phyloP scores from a whole-genome alignment of 2,888 invertebrate genomes.

The Argyresthia goedartella region DNA sequence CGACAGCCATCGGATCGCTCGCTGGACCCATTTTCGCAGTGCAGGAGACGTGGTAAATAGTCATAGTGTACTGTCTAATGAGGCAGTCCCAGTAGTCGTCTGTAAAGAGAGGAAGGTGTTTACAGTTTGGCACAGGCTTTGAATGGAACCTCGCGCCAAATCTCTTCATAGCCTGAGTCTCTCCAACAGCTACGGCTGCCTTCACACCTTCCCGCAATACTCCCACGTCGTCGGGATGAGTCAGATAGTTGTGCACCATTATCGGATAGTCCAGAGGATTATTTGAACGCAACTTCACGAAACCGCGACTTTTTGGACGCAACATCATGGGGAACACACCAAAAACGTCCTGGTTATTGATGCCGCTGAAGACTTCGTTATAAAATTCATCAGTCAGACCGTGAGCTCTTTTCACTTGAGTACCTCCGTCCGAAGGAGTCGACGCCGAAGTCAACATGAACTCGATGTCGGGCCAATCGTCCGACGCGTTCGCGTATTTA shows the following conservation, averaged over 20 bases:
- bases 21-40: slow-evolving; percentile 88
- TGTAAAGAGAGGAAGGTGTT: slow-evolving; percentile 80
- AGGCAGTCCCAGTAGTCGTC: slow-evolving; percentile 92
- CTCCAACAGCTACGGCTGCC: slow-evolving; percentile 83
- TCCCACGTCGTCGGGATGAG: slow-evolving; percentile 86
- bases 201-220: slow-evolving; percentile 90
- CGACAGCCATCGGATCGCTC: slow-evolving; percentile 83
- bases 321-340: slow-evolving; percentile 91
- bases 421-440: slow-evolving; percentile 87
- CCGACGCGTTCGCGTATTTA: slow-evolving; percentile 87
- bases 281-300: slow-evolving; percentile 77
- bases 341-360: slow-evolving; percentile 82
- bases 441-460: slow-evolving; percentile 90
- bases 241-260: slow-evolving; percentile 92
- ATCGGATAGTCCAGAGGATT: slow-evolving; percentile 86
- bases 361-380: slow-evolving; percentile 78
- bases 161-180: slow-evolving; percentile 82
- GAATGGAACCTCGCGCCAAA: slow-evolving; percentile 84
- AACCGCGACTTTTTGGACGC: slow-evolving; percentile 88
- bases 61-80: slow-evolving; percentile 87
- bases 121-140: slow-evolving; percentile 84
- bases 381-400: slow-evolving; percentile 87
- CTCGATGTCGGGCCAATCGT: slow-evolving; percentile 94
- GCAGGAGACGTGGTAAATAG: slow-evolving; percentile 88
- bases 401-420: slow-evolving; percentile 83